Percentiles rank a stretch among this genome's conserved stretches.
Evolutionary conservation across 2,888 invertebrate species (phyloP).

Genomic region (Dione juno): DNA sequence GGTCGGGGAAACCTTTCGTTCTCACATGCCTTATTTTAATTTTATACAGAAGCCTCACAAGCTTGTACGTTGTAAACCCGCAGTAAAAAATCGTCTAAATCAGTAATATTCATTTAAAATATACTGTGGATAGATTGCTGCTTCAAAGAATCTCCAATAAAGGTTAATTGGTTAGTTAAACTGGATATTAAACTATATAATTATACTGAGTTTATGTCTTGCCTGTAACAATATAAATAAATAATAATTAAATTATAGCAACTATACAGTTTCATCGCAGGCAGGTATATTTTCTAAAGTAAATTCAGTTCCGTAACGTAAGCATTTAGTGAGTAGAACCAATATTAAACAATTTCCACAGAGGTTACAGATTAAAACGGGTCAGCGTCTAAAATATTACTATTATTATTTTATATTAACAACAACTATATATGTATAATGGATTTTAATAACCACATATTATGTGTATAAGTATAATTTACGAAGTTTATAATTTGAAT

Average conservation of each 20-base stretch:
- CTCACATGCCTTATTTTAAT: conserved; percentile 60
- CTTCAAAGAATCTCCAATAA: background rate
- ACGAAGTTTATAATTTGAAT: background rate
- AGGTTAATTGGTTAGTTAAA: background rate
- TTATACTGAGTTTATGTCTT: conserved; percentile 22
- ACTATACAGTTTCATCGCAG: conserved; percentile 34
- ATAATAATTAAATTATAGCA: conserved; percentile 36
- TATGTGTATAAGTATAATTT: too few relatives aligned
- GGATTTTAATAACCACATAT: background rate
- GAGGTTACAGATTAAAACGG: background rate
- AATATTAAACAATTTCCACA: conserved; percentile 17
- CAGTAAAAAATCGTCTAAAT: conserved; percentile 17
- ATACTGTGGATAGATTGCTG: too few relatives aligned
- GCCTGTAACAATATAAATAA: conserved; percentile 39
- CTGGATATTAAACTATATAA: conserved; percentile 8
- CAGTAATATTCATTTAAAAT: background rate
- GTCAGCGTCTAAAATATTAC: background rate
- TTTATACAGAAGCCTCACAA: conserved; percentile 70
- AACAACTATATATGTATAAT: background rate
- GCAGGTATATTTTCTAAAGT: conserved; percentile 44
- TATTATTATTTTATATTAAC: background rate
- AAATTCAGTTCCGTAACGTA: conserved; percentile 51
- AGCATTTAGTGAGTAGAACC: conserved; percentile 54
- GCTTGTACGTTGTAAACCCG: conserved; percentile 37
- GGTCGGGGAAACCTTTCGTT: conserved; percentile 73